These are phyloP conservation scores for Malurus alboscapulatus DNA, from an alignment of 2,113 vertebrate species.

Conservation along the genomic window DNA sequence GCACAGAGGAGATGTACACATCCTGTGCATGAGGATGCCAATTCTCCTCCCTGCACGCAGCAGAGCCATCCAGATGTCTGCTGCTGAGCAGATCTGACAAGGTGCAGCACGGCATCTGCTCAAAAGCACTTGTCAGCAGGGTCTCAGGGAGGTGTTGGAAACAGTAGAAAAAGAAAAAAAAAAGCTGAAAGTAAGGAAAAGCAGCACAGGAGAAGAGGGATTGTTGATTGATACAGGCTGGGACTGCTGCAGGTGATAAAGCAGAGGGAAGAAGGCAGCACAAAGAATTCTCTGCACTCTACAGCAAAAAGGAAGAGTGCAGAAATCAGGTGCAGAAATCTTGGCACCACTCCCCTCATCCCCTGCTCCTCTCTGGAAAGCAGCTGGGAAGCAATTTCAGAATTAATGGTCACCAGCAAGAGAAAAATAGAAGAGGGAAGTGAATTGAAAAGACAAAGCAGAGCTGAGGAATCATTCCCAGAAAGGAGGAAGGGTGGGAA, in stretches of 20 bases:
- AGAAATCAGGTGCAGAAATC: not conserved
- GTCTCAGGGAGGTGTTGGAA: not conserved
- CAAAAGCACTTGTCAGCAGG: not conserved
- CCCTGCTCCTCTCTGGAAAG: not conserved
- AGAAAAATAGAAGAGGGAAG: not conserved
- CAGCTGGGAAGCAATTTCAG: not conserved
- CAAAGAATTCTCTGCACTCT: not conserved
- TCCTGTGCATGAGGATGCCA: not conserved
- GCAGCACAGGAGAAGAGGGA: not conserved
- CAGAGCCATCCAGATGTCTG: not conserved
- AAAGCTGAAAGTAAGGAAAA: not conserved
- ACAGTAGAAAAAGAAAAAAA: not conserved
- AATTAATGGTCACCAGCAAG: not conserved
- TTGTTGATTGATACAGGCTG: not conserved
- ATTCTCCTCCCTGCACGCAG: not conserved
- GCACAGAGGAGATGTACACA: not conserved
- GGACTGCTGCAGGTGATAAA: not conserved
- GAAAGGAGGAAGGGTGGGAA: not conserved
- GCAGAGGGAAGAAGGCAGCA: not conserved
- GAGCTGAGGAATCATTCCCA: not conserved
- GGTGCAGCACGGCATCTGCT: not conserved
- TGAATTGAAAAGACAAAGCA: not conserved
- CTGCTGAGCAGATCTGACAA: not conserved
- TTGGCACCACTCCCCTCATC: not conserved
- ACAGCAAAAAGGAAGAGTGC: not conserved